Evolutionary conservation across 2,888 invertebrate genomes (phyloP).

Genomic region (Magallana nippona): DNA sequence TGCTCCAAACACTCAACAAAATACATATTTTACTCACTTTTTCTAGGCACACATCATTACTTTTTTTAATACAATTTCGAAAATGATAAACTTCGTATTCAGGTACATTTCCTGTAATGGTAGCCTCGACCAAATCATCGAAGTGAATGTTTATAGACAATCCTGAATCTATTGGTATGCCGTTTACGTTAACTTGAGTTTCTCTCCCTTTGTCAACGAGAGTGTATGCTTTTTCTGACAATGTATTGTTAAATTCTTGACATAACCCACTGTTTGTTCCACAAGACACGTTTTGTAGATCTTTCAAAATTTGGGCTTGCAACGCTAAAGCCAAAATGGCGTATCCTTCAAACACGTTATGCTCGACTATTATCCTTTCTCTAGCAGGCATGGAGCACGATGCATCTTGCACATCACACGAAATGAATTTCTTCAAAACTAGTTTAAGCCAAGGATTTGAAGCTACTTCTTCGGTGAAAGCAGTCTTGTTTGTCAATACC

Average conservation of each 20-base stretch:
- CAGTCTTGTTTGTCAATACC: constrained; percentile 41
- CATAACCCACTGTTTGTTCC: constrained; percentile 22
- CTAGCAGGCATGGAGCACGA: not conserved
- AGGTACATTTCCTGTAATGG: constrained; percentile 6
- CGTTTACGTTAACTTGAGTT: not conserved
- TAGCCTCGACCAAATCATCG: not conserved
- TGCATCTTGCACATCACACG: constrained; percentile 27
- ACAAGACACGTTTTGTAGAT: constrained; percentile 35
- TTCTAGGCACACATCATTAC: constrained; percentile 38
- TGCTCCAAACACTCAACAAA: too few relatives aligned
- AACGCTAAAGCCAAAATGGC: constrained; percentile 52
- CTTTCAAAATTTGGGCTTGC: constrained; percentile 49
- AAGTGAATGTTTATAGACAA: not conserved
- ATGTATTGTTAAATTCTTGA: not conserved
- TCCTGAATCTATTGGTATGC: not conserved
- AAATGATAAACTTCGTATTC: constrained; percentile 47
- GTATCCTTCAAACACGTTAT: constrained; percentile 49
- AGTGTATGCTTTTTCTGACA: not conserved
- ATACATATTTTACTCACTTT: constrained; percentile 29
- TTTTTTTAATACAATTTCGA: constrained; percentile 16
- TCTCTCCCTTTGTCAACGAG: not conserved
- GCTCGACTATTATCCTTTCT: not conserved
- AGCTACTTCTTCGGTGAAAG: constrained; percentile 27
- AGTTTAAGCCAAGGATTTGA: constrained; percentile 51
- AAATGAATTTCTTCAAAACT: not conserved